phyloP scores from a whole-genome alignment of 2,113 vertebrate genomes.

The Potamarius usumacintae region DNA sequence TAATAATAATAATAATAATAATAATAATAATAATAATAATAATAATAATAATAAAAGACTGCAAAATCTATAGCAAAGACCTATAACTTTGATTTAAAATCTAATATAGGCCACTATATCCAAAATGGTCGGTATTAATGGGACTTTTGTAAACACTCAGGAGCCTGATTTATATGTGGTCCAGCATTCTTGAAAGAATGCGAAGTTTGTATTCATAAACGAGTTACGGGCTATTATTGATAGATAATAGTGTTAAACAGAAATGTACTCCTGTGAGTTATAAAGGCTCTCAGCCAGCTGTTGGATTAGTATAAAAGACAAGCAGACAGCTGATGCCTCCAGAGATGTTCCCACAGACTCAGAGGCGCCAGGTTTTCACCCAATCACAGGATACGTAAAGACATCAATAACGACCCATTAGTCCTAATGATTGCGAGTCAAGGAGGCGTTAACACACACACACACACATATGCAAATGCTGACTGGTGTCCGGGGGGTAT shows the following conservation, averaged over 20 bases:
- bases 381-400: slow-evolving; percentile 76
- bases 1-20: not conserved
- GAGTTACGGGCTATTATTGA: not conserved
- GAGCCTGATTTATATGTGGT: not conserved
- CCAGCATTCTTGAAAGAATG: not conserved
- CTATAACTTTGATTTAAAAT: not conserved
- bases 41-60: not conserved
- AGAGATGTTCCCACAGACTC: slow-evolving; percentile 70
- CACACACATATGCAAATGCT: slow-evolving; percentile 69
- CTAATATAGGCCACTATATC: not conserved
- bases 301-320: slow-evolving; percentile 55
- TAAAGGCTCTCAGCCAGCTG: slow-evolving; percentile 40
- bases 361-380: slow-evolving; percentile 75
- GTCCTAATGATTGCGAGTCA: slow-evolving; percentile 73
- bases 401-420: slow-evolving; percentile 78
- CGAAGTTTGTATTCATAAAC: not conserved
- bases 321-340: slow-evolving; percentile 65
- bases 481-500: not conserved
- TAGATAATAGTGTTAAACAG: not conserved
- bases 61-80: not conserved
- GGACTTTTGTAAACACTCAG: not conserved
- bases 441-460: slow-evolving; percentile 67
- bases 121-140: not conserved
- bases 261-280: not conserved
- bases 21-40: no score